phyloP scores from a whole-genome alignment of 2,797 vertebrate species.

The Antennarius maculatus region DNA sequence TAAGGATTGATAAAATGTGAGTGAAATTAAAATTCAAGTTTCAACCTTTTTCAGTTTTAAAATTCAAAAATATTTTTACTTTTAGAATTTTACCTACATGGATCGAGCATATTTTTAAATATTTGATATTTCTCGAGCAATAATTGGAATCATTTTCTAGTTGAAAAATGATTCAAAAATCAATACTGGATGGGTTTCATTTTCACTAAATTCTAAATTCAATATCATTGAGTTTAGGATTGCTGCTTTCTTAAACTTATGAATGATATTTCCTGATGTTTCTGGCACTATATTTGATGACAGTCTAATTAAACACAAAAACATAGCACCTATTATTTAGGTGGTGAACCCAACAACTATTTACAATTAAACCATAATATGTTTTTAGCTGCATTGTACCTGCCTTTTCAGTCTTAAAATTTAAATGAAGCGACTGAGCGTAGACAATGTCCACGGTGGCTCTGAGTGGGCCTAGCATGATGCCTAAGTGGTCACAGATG shows the following conservation, averaged over 20 bases:
- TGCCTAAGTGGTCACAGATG: slow-evolving; percentile 58
- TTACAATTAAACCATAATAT: too few species aligned
- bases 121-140: slow-evolving; percentile 1
- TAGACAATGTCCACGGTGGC: slow-evolving; percentile 29
- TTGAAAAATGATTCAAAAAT: not conserved
- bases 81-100: not conserved
- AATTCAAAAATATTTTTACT: not conserved
- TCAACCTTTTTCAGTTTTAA: not conserved
- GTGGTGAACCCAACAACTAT: too few species aligned
- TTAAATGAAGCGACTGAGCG: slow-evolving; percentile 37
- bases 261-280: not conserved
- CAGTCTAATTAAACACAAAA: too few species aligned
- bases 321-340: too few species aligned
- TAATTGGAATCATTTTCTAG: not conserved
- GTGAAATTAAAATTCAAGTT: not conserved
- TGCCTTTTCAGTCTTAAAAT: slow-evolving; percentile 9
- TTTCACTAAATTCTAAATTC: not conserved
- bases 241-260: not conserved
- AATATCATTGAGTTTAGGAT: not conserved
- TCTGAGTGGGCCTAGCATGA: slow-evolving; percentile 22
- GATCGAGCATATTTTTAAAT: not conserved
- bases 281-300: not conserved
- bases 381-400: too few species aligned
- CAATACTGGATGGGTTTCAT: not conserved
- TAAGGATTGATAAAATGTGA: not conserved